Percentiles rank a stretch among this genome's conserved stretches.
Conservation (phyloP, 2,888 invertebrate species). For the Apotomis betuletana region DNA sequence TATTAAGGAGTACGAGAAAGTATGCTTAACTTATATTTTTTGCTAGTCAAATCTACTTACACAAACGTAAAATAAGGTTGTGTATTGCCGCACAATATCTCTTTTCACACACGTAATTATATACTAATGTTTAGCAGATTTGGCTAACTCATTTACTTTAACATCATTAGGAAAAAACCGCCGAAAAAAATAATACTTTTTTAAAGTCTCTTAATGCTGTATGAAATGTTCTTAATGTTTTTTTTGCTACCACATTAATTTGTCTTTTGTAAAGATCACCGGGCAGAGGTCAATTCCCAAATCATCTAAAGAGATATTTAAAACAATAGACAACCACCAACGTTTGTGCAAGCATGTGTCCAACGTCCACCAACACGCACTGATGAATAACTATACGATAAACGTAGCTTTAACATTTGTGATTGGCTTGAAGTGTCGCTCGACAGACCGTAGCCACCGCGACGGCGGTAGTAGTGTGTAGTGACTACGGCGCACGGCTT, state of each 20-base stretch:
- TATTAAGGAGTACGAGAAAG: background rate
- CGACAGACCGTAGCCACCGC: constrained; percentile 68
- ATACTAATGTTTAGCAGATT: too few relatives aligned
- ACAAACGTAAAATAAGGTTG: background rate
- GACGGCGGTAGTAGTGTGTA: constrained; percentile 68
- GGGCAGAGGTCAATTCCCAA: background rate
- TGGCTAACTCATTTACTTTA: too few relatives aligned
- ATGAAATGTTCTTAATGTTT: too few relatives aligned
- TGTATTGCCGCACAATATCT: background rate
- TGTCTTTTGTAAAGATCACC: too few relatives aligned
- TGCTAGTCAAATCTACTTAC: background rate
- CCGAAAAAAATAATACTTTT: too few relatives aligned
- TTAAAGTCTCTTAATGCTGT: too few relatives aligned
- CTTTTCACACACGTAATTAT: background rate
- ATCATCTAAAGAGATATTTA: background rate
- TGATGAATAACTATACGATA: constrained; percentile 40
- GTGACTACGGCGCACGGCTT: constrained; percentile 80
- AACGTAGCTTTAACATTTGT: constrained; percentile 41
- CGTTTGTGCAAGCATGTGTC: constrained; percentile 23
- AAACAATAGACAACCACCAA: constrained; percentile 5
- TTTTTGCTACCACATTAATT: too few relatives aligned
- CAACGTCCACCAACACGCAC: constrained; percentile 39
- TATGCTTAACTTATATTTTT: background rate
- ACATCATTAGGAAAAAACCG: too few relatives aligned
- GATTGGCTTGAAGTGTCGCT: constrained; percentile 78